Evolutionary conservation across 2,888 invertebrate species (phyloP).

Genomic region (Acrocyrtus sp.): DNA sequence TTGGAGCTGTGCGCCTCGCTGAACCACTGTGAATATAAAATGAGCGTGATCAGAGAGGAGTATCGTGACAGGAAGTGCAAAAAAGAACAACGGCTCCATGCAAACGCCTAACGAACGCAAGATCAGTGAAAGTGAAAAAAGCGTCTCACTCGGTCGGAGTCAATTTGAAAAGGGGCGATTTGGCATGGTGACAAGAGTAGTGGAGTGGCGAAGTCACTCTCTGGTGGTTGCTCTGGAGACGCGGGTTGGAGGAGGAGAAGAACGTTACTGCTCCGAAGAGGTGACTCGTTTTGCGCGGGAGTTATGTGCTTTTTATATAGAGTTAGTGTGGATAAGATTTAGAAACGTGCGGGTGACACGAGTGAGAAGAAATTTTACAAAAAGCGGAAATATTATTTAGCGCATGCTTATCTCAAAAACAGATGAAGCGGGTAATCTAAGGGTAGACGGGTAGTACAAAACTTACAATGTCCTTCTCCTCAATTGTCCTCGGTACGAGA

Average conservation of each 20-base stretch:
- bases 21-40: constrained; percentile 56
- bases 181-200: not conserved
- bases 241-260: not conserved
- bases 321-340: constrained; percentile 2
- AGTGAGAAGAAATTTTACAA: not conserved
- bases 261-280: not conserved
- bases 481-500: constrained; percentile 91
- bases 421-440: not conserved
- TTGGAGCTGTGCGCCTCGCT: constrained; percentile 50
- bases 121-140: not conserved
- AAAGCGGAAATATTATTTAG: not conserved
- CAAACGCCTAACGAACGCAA: not conserved
- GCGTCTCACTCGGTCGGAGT: constrained; percentile 6
- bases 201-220: not conserved
- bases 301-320: constrained; percentile 3
- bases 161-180: not conserved
- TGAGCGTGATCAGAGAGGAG: too few species aligned
- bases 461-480: constrained; percentile 92
- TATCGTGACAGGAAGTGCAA: too few species aligned
- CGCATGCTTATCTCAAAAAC: not conserved
- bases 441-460: too few species aligned
- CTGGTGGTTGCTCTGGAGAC: too few species aligned
- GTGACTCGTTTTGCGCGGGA: not conserved
- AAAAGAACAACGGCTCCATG: not conserved
- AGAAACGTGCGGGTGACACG: not conserved